Conservation (phyloP, 2,888 invertebrate species). For the Pammene fasciana region DNA sequence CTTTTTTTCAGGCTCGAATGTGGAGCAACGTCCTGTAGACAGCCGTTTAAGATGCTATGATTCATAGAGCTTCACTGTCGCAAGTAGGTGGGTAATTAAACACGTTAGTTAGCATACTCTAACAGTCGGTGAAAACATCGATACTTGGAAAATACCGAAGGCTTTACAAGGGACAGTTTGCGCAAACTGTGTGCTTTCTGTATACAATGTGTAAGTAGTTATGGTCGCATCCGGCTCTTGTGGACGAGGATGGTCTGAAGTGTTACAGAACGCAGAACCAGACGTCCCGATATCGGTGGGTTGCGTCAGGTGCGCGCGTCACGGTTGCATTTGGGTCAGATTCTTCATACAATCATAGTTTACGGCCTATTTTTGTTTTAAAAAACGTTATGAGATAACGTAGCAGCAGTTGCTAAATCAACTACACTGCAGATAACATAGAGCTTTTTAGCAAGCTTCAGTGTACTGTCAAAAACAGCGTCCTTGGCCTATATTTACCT, state of each 20-base stretch:
- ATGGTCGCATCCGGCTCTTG: conserved; percentile 45
- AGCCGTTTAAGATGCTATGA: conserved; percentile 6
- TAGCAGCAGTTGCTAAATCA: conserved; percentile 9
- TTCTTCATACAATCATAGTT: conserved; percentile 69
- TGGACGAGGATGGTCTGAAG: conserved; percentile 45
- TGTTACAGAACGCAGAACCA: conserved; percentile 56
- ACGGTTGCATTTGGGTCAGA: conserved; percentile 74
- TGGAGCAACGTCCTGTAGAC: conserved; percentile 31
- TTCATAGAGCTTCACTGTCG: conserved; percentile 38
- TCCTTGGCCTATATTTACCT: background rate
- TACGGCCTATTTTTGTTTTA: conserved; percentile 73
- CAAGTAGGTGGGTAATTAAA: conserved; percentile 39
- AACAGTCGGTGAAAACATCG: conserved; percentile 24
- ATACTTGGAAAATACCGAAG: conserved; percentile 26
- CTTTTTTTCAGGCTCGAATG: conserved; percentile 10
- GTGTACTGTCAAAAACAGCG: background rate
- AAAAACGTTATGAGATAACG: conserved; percentile 27
- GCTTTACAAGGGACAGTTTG: conserved; percentile 20
- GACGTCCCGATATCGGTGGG: conserved; percentile 60
- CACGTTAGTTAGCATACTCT: conserved; percentile 21
- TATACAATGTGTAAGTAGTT: background rate
- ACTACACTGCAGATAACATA: background rate
- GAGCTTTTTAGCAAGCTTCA: conserved; percentile 1
- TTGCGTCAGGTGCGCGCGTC: conserved; percentile 75
- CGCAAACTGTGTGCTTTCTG: conserved; percentile 10